Percentiles rank a stretch among this genome's conserved stretches.
phyloP scores from a whole-genome alignment of 2,888 invertebrate species.

The Synanthedon vespiformis region DNA sequence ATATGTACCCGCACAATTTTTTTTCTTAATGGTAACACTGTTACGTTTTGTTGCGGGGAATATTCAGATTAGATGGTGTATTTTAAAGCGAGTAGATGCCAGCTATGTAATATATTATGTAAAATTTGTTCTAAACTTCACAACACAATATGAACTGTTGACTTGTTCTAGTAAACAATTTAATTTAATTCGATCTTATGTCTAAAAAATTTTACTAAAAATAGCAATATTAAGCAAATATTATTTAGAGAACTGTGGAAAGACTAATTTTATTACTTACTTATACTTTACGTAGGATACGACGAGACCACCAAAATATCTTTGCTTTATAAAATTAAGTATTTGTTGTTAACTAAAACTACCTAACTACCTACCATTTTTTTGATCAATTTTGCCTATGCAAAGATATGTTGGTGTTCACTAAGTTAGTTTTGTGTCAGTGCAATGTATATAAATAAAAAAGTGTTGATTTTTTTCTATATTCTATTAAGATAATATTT shows the following conservation, averaged over 20 bases:
- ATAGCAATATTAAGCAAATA: neutral
- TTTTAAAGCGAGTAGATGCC: too few species aligned
- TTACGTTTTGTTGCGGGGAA: too few species aligned
- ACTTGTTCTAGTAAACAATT: too few species aligned
- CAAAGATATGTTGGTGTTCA: neutral
- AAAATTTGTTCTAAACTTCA: too few species aligned
- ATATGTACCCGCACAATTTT: too few species aligned
- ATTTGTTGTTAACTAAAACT: neutral
- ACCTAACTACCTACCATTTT: neutral
- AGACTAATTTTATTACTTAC: neutral
- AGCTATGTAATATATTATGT: too few species aligned
- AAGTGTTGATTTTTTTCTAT: constrained; percentile 41
- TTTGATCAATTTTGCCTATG: neutral
- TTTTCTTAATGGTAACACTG: too few species aligned
- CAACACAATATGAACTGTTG: too few species aligned
- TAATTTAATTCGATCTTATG: too few species aligned
- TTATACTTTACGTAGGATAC: neutral
- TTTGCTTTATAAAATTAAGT: neutral
- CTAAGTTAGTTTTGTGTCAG: constrained; percentile 8
- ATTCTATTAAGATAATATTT: constrained; percentile 11
- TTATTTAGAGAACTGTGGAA: neutral
- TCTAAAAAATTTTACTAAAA: neutral
- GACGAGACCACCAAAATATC: neutral
- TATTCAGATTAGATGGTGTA: too few species aligned
- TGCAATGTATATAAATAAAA: constrained; percentile 34